Evolutionary conservation across 2,113 vertebrate species (phyloP), one percentile per base, ranked within the genome.

Genomic region (Macquaria ambigua): DNA sequence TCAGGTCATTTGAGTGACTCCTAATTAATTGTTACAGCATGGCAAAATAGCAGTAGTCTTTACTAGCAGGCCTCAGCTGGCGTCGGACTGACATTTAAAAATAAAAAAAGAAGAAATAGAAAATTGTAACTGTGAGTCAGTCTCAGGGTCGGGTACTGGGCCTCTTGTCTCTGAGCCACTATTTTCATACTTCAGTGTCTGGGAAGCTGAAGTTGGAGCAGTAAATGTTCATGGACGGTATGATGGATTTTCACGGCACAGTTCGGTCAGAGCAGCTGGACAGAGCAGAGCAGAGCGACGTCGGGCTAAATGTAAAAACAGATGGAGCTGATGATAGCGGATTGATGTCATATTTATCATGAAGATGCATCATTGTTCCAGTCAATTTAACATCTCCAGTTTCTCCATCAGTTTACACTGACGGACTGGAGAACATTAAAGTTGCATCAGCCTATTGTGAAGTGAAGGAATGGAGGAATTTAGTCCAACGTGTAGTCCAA

Each of bases 21-120:
- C 89, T 93, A 89, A 92, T 92, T 89, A 89, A 91, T 88, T 91
- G 87, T 77, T 87, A 82, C 87, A 88, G 55, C 83, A 79, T 92
- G 93, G 85, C 71, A 71, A 86, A 31, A 85, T 63, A 74, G 69
- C 82, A 62, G 64, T 15, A 8, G 4, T 50, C 41, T 74, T 66
- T 56, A 73, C 85, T 85, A 0, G 25, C 68, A 84, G 74, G 77
- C 77, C 70, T 83, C 48, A 9, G 77, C 34, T 79, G 93, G 80
- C 71, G 70, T 86, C 79, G 6, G 63, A 71, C 77, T 82, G 79
- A 73, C 84, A 83, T 92, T 90, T 90, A 78, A 81, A 37, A 37
- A n/a, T 6, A 39, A 39, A 39, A 39, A 8, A 39, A 83, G 56
- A 46, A 84, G 52, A 50, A 55, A 58, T 31, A 77, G 43, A 72